Evolutionary conservation across 2,113 vertebrate species (phyloP).

Genomic region (Saimiri boliviensis): DNA sequence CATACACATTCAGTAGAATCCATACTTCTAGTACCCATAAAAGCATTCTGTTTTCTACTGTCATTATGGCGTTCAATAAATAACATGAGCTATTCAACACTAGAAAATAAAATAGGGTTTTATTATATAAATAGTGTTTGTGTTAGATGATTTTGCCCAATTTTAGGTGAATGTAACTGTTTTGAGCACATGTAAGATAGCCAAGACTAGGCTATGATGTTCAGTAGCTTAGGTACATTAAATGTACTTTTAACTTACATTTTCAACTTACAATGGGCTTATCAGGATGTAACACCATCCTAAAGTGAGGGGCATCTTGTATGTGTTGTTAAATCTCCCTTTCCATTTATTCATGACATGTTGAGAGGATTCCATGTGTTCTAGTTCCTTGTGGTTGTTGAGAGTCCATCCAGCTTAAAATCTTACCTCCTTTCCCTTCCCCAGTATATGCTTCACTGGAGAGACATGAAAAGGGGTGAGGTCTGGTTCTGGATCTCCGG

Average conservation of each 20-base stretch:
- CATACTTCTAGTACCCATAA: neutral
- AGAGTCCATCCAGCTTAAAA: neutral
- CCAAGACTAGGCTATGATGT: neutral
- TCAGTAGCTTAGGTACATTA: neutral
- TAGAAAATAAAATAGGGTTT: neutral
- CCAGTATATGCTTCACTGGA: too few species aligned
- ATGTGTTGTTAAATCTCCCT: neutral
- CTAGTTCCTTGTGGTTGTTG: neutral
- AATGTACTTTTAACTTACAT: neutral
- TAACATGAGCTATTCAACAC: neutral
- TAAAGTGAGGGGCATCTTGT: neutral
- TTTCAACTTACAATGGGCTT: neutral
- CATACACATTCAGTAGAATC: neutral
- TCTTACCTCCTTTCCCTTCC: too few species aligned
- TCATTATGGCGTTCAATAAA: neutral
- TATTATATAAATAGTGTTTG: neutral
- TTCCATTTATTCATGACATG: neutral
- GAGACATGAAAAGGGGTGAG: too few species aligned
- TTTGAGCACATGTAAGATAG: neutral
- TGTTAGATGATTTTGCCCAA: neutral
- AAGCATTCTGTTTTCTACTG: neutral
- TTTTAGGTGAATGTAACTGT: neutral
- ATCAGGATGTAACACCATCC: neutral
- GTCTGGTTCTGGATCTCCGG: too few species aligned
- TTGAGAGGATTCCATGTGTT: neutral